Base-by-base conservation (phyloP, 2,797 vertebrate genomes). In the Pseudotriccus pelzelni region DNA sequence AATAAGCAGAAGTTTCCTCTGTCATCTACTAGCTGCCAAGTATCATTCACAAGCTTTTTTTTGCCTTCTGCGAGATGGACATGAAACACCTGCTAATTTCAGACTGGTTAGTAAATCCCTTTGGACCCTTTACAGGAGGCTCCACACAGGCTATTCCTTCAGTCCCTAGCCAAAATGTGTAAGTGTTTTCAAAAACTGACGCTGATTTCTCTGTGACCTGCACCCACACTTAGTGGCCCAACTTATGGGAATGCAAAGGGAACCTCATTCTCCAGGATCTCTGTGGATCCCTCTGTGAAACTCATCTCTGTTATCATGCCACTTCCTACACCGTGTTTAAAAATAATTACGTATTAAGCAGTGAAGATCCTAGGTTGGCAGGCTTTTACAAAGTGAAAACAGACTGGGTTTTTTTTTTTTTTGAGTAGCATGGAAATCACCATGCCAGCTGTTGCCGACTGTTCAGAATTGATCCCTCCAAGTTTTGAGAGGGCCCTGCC, bases 401-500 rank as follows among this genome's bases (percentile, higher is more conserved):
- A 59, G n/a, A 2, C 22, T 63, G 41, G 39, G 23, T 1, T 47
- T 94, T 93, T 84, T 58, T 56, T 1, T 47, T 94, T 93, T 84
- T 58, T 56, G 72, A 91, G 55, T 14, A 80, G 69, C 12, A 3
- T 60, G 80, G 68, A 52, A 90, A 90, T 83, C 82, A 85, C 72
- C 47, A 53, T 68, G 78, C 63, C 59, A 58, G 25, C 90, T 59
- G 46, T 23, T 78, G 84, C 52, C 78, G 44, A 37, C 6, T 27
- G 55, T 77, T 92, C 87, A 53, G 90, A 95, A 85, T 75, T 41
- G 66, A n/a, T 91, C 43, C 87, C 39, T 68, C 60, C 81, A 78
- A 97, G n/a, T 97, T 97, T 92, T 68, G 89, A 89, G 94, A 83
- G 84, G 89, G 89, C 79, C 86, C 75, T 92, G 91, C 81, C 93